Evolutionary conservation across 2,113 vertebrate genomes (phyloP).

Genomic region (Cavia aperea): DNA sequence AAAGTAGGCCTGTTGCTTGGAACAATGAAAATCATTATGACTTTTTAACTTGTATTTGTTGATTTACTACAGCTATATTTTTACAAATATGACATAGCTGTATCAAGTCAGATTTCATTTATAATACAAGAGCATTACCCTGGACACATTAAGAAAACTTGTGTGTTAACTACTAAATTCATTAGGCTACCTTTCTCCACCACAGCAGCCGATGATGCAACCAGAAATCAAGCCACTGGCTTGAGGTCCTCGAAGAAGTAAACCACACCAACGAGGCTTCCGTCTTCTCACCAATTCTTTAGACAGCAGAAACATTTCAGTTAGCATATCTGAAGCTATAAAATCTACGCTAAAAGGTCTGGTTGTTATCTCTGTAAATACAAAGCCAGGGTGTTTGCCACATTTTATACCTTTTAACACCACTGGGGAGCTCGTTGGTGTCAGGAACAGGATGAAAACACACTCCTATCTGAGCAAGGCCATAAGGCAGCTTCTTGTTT

Average conservation of each 20-base stretch:
- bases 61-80: neutral
- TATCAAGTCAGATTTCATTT: neutral
- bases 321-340: slow-evolving; percentile 69
- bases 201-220: slow-evolving; percentile 89
- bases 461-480: slow-evolving; percentile 87
- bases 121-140: neutral
- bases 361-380: neutral
- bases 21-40: neutral
- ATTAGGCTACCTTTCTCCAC: slow-evolving; percentile 91
- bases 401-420: slow-evolving; percentile 67
- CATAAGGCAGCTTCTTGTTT: slow-evolving; percentile 88
- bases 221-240: slow-evolving; percentile 98
- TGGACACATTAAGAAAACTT: neutral
- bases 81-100: neutral
- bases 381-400: neutral
- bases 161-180: neutral
- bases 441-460: slow-evolving; percentile 81
- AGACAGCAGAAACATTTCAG: slow-evolving; percentile 67
- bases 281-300: slow-evolving; percentile 85
- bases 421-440: slow-evolving; percentile 4
- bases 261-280: slow-evolving; percentile 91
- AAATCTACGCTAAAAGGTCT: neutral
- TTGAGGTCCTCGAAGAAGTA: slow-evolving; percentile 87
- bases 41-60: neutral
- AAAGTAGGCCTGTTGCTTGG: neutral